A percentile compares a stretch with the other conserved stretches of the same genome.
Conservation (phyloP, 2,797 vertebrate genomes). For the Chiloscyllium punctatum region DNA sequence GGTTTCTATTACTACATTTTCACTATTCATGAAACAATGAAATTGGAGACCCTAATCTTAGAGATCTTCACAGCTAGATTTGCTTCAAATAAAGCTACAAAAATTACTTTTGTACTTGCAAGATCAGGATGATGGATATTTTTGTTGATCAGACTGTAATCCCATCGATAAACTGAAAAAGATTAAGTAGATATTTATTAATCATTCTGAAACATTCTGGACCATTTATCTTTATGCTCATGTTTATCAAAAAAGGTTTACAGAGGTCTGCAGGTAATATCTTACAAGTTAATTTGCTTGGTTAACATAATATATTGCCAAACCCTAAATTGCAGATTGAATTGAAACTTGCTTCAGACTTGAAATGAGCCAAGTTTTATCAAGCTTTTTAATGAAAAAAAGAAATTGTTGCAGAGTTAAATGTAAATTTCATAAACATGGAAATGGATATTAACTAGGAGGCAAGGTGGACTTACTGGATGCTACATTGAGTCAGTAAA, state of each 20-base stretch:
- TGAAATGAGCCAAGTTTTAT: background rate
- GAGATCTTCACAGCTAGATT: background rate
- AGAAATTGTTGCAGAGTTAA: background rate
- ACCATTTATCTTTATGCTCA: background rate
- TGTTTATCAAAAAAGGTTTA: background rate
- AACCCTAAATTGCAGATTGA: background rate
- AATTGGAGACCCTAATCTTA: background rate
- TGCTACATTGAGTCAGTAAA: too few species aligned
- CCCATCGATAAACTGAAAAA: conserved; percentile 25
- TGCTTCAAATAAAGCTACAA: background rate
- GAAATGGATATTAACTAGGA: too few species aligned
- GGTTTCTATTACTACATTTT: background rate
- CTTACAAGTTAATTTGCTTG: background rate
- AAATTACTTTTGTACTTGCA: background rate
- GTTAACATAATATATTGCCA: background rate
- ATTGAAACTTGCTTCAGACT: background rate
- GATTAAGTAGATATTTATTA: conserved; percentile 14
- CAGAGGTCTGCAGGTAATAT: background rate
- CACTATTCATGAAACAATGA: background rate
- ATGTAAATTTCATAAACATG: background rate
- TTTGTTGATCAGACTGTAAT: background rate
- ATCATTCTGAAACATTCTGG: background rate
- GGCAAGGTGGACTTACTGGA: too few species aligned
- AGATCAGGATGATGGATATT: background rate
- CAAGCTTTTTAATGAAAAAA: background rate